Base-by-base conservation (phyloP, 2,888 invertebrate species). In the Cryptocheilus praepositus region DNA sequence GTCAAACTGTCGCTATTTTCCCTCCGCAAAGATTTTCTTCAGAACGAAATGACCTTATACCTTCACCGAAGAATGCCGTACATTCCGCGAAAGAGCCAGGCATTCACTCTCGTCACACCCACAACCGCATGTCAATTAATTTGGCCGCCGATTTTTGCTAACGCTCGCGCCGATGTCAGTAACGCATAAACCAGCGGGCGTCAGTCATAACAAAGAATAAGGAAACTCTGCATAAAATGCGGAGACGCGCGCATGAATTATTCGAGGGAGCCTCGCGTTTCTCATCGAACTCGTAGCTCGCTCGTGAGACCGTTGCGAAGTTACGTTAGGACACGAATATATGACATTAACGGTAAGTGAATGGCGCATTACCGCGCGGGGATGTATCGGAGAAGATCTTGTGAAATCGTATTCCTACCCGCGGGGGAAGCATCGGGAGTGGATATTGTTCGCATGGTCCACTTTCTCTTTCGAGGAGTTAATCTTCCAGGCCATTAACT, bases 401-500 rank as follows among this genome's bases (percentile, higher is more conserved):
- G 61, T 58, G 67, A 70, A 70, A 72, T 36, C 55, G 52, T 43
- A 53, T 67, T 70, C 56, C 63, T 53, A 21, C 65, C 15, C 36
- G 15, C 13, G n/a, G 36, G 43, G 36, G 54, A 61, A 55, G 54
- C 43, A 49, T 53, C 18, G 56, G 18, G 19, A 57, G 55, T 53
- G 36, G 64, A 44, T 21, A 74, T 73, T 70, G 67, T 73, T 73
- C 53, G 45, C 45, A 45, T 15, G 70, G 64, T 61, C 63, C 56
- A 68, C 74, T 74, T 74, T 74, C 74, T 70, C 73, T 56, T 70
- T 67, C 36, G 44, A n/a, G 52, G 55, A 21, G 45, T 61, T 67
- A 49, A 68, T 70, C 67, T 55, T 55, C 43, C 49, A 52, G 43
- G 36, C 62, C 65, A 70, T 70, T 67, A 43, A 59, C 45, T 55